These are phyloP conservation scores for Lagorchestes hirsutus DNA, from an alignment of 2,797 vertebrate species.

Conservation along the genomic window DNA sequence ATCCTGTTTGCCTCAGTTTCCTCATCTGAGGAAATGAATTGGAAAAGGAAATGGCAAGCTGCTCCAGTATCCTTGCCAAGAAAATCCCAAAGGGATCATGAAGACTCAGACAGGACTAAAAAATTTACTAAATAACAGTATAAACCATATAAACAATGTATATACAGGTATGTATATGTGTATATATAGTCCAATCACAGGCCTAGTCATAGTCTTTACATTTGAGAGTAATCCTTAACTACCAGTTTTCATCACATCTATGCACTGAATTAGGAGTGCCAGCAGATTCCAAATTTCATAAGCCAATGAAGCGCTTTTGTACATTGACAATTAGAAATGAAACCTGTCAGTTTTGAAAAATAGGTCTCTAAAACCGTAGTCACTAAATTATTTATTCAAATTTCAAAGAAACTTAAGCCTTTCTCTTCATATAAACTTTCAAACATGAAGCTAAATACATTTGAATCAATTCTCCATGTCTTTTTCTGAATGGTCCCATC, in stretches of 20 bases:
- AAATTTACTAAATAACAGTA: background rate
- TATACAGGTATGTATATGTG: background rate
- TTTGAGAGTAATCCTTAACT: conserved; percentile 13
- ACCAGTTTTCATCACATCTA: background rate
- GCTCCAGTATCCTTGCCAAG: background rate
- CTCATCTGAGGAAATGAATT: background rate
- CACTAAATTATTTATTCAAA: background rate
- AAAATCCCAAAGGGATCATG: background rate
- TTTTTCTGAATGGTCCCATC: background rate
- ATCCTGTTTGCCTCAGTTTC: background rate
- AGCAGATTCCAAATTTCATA: background rate
- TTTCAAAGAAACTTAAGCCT: conserved; percentile 10
- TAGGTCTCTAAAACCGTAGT: background rate
- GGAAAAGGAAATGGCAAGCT: background rate
- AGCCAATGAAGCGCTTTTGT: conserved; percentile 6
- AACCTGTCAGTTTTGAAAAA: conserved; percentile 41
- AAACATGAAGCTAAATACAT: background rate
- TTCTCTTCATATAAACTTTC: background rate
- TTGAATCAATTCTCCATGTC: background rate
- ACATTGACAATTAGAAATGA: background rate
- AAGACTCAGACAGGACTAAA: background rate
- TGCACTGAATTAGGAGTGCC: background rate
- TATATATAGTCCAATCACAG: background rate
- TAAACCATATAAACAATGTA: too few species aligned
- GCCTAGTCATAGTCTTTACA: background rate